Evolutionary conservation across 2,888 invertebrate genomes (phyloP).

Genomic region (Platycnemis pennipes): DNA sequence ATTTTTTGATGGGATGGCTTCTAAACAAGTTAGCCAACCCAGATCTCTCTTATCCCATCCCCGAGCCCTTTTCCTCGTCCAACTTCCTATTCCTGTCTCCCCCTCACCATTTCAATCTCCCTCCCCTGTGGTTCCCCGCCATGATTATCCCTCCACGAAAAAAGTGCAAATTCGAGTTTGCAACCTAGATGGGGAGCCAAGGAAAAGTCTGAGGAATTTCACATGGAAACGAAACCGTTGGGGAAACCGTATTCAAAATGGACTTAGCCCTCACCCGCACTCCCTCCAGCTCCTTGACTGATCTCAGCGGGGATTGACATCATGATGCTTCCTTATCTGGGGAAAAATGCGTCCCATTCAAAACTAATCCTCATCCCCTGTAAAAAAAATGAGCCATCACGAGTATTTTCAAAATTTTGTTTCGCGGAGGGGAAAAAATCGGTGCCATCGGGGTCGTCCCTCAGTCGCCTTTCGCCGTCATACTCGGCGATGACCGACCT

Average conservation of each 20-base stretch:
- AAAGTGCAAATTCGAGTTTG: background rate
- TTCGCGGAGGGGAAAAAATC: no score
- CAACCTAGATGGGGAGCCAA: background rate
- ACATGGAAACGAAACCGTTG: background rate
- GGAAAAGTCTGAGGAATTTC: background rate
- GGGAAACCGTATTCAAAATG: background rate
- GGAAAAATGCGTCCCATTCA: no score
- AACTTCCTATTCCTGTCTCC: background rate
- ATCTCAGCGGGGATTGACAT: no score
- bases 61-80: background rate
- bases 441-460: no score
- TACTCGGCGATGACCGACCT: background rate
- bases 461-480: no score
- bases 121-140: background rate
- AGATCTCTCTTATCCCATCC: background rate
- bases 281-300: background rate
- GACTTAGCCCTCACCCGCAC: background rate
- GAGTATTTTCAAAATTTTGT: no score
- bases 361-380: no score
- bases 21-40: background rate
- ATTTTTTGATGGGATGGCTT: slow-evolving; percentile 43
- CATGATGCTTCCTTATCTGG: no score
- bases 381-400: no score
- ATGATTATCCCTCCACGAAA: background rate
- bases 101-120: background rate